These are phyloP conservation scores for Darevskia mixta DNA, from an alignment of 2,797 vertebrate species.

Conservation along the genomic window DNA sequence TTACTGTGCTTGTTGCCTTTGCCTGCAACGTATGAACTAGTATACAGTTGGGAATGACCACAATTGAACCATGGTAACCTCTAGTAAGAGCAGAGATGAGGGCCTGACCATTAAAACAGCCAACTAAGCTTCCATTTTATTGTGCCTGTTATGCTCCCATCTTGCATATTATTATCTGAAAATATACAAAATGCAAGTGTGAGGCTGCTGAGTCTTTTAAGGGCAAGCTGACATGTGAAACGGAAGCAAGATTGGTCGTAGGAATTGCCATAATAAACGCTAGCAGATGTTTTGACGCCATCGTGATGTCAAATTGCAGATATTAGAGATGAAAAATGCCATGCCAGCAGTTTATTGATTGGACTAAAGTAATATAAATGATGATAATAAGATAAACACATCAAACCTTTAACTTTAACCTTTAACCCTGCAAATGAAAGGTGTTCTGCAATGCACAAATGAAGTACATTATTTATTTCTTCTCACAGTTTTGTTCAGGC, in stretches of 20 bases:
- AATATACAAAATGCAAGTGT: background rate
- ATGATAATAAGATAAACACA: conserved; percentile 1
- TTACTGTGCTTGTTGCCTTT: background rate
- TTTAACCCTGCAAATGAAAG: background rate
- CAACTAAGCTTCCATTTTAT: background rate
- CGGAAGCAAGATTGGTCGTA: background rate
- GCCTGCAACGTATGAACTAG: background rate
- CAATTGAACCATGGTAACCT: background rate
- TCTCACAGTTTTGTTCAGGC: background rate
- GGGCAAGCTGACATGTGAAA: background rate
- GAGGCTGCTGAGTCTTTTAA: background rate
- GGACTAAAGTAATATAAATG: conserved; percentile 35
- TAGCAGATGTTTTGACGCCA: background rate
- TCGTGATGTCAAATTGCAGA: background rate
- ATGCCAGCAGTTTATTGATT: conserved; percentile 41
- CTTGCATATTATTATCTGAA: background rate
- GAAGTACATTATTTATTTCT: background rate
- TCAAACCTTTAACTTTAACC: background rate
- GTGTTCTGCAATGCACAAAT: background rate
- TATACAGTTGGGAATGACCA: background rate
- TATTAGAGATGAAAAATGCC: conserved; percentile 13
- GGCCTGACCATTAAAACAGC: background rate
- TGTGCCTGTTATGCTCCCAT: background rate
- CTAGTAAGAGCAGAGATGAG: background rate
- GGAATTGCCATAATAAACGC: conserved; percentile 28